Evolutionary conservation across 2,797 vertebrate species (phyloP), one percentile per base, ranked within the genome.

Genomic region (Philypnodon macrostomus): DNA sequence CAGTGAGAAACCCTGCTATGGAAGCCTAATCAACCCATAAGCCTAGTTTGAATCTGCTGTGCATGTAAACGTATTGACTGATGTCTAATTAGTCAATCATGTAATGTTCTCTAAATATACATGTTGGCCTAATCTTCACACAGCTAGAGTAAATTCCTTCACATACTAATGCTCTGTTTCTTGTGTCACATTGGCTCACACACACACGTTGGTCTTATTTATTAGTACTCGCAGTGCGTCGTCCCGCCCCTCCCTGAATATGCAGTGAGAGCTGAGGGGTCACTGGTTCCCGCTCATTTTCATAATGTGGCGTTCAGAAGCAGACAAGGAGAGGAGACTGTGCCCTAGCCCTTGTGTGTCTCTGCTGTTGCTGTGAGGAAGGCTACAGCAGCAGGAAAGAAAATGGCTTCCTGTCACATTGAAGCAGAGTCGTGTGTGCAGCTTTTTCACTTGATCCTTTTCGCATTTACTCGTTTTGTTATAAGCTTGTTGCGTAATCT

Each of bases 231-330:
- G 70, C 68, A 58, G 50, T 84, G 78, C 75, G 67, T 83, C 39
- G 18, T 54, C 35, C 8, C 8, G 13, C 27, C 12, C 61, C 62
- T 59, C 53, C 49, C 36, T 81, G 72, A 87, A 87, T 91, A 82
- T 84, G 84, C 87, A 87, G 80, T 87, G 84, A 86, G 86, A 80
- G 77, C 87, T 62, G 83, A 76, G 83, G 87, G 80, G 79, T 80
- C 77, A 81, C 32, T 44, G 45, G 67, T 73, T 67, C 59, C 54
- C n/a, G 24, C 67, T 82, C 59, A 73, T 80, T 76, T 79, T 85
- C 78, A 83, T 80, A 80, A 84, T 77, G 58, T 71, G 62, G 61
- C 70, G 63, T 60, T 32, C 70, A 56, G 58, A 60, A 18, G 21
- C 18, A 4, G 40, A 45, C n/a, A 40, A 31, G 53, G 56, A 37